Evolutionary conservation across 2,888 invertebrate genomes (phyloP), one percentile per base, ranked within the genome.

Genomic region (Osmoderma eremita): DNA sequence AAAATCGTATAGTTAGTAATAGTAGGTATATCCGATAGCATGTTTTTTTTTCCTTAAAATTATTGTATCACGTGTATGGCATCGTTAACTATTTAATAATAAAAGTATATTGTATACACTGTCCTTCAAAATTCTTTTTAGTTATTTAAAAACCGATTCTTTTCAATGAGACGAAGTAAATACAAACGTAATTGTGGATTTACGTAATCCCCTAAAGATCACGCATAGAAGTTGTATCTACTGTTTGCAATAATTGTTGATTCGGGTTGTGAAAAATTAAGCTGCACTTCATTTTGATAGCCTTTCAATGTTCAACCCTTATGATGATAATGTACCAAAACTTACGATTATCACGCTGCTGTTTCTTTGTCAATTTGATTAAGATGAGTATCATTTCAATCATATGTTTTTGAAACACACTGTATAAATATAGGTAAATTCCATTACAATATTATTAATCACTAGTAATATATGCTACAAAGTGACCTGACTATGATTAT

Each of bases 11-110:
- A 6, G 20, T 61, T 61, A 36, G 24, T 61, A 61, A 45, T 61
- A 45, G 20, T 45, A 61, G 20, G 42, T 45, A 45, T 61, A 61
- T 61, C 24, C 38, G 58, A 58, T 58, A 61, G 45, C 58, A 61
- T 61, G 30, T 45, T 45, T 61, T 61, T 45, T 15, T 51, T 13
- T 30, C 45, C 58, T 61, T 61, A 61, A 61, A 48, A 61, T 61
- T 61, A 61, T 61, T 45, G 42, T 58, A 61, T 61, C 58, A 48
- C 58, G 58, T 61, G 58, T 61, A 61, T 61, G 58, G 58, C 58
- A 58, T 58, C 42, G 45, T 45, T 58, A 58, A 58, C 24, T 58
- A 58, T 45, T 20, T 48, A 20, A 45, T 48, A 20, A 45, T 45
- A 58, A 48, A 61, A 58, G 13, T 38, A 38, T 38, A 18, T 53